Evolutionary conservation across 2,113 vertebrate species (phyloP).

Genomic region (Eidolon helvum): DNA sequence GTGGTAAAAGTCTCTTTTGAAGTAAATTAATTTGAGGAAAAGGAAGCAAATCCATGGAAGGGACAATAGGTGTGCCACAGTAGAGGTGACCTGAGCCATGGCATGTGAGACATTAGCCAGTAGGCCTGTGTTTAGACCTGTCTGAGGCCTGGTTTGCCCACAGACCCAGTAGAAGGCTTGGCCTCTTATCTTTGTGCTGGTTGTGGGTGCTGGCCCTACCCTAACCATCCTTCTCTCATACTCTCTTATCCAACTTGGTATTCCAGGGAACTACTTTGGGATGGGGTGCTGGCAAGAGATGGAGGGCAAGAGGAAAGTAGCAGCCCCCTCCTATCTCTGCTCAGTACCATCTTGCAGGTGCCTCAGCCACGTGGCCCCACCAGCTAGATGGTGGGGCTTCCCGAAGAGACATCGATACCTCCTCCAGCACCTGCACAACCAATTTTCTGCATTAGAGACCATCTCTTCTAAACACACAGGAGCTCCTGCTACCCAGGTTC

Average conservation of each 20-base stretch:
- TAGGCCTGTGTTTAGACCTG: neutral
- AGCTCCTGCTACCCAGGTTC: accelerated
- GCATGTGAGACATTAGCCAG: accelerated
- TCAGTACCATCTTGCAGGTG: accelerated
- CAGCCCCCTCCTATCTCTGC: neutral
- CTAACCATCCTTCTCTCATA: no score
- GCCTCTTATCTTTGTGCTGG: neutral
- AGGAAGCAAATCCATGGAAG: neutral
- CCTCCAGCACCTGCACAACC: neutral
- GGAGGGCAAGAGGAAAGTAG: neutral
- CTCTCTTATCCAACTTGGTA: neutral
- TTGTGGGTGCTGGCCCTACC: no score
- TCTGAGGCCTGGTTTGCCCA: neutral
- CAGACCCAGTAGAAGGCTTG: neutral
- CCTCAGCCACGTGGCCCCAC: neutral
- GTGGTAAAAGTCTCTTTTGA: neutral
- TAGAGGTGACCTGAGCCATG: neutral
- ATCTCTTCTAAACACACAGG: neutral
- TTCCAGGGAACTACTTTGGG: neutral
- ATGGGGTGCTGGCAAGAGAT: neutral
- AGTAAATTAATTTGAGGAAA: neutral
- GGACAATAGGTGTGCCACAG: neutral
- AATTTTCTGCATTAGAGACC: neutral
- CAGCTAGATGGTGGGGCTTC: neutral
- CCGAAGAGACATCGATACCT: no score